Conservation (phyloP, 2,113 vertebrate genomes). For the Sapayoa aenigma region DNA sequence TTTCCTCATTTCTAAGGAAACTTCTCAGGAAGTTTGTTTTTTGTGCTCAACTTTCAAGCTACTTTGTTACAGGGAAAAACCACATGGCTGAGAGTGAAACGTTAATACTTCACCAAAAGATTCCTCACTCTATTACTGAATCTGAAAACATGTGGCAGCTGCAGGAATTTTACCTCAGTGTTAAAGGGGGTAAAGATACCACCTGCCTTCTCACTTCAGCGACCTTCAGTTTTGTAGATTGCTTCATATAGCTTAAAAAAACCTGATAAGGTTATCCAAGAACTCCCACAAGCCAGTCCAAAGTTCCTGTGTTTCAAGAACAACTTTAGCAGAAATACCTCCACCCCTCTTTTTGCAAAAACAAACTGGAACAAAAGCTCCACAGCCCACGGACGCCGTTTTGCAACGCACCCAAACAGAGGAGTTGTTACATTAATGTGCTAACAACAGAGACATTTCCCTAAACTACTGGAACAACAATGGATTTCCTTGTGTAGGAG, state of each 20-base stretch:
- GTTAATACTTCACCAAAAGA: background rate
- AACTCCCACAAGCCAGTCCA: background rate
- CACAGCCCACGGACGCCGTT: background rate
- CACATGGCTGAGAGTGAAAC: background rate
- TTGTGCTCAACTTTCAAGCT: background rate
- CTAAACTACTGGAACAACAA: slow-evolving; percentile 27
- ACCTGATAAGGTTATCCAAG: background rate
- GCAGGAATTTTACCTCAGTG: background rate
- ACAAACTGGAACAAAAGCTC: background rate
- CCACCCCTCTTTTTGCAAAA: background rate
- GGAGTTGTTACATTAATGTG: background rate
- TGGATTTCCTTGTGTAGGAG: background rate
- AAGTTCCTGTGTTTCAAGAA: background rate
- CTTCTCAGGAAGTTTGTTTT: background rate
- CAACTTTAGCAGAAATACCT: background rate
- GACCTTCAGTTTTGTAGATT: background rate
- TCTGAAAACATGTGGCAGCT: background rate
- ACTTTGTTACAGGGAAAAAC: background rate
- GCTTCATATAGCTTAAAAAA: background rate
- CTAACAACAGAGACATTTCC: background rate
- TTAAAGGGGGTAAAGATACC: background rate
- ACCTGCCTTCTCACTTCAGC: background rate
- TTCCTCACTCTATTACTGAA: background rate
- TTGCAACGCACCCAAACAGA: slow-evolving; percentile 22
- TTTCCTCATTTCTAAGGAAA: background rate